These are phyloP conservation scores for Teleopsis dalmanni DNA, from an alignment of 1,140 invertebrate genomes.

Conservation along the genomic window DNA sequence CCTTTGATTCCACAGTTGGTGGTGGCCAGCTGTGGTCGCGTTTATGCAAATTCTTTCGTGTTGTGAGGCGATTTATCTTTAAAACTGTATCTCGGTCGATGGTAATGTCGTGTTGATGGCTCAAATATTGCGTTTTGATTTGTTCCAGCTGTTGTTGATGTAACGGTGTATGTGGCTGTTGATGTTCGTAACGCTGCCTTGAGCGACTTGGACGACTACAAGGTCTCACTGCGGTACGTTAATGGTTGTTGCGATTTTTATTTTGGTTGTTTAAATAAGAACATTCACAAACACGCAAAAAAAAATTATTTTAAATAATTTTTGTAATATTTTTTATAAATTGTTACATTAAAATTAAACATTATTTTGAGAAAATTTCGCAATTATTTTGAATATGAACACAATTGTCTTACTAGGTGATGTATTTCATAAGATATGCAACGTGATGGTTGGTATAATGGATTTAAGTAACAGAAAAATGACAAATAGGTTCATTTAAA, in stretches of 20 bases:
- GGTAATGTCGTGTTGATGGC: slow-evolving; percentile 33
- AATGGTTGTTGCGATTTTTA: neutral
- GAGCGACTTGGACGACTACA: slow-evolving; percentile 23
- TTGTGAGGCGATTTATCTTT: slow-evolving; percentile 37
- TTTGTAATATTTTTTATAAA: slow-evolving; percentile 5
- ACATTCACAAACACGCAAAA: slow-evolving; percentile 12
- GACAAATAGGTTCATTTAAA: no score
- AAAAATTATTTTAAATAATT: slow-evolving; percentile 7
- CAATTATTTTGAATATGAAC: no score
- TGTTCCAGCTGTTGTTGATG: slow-evolving; percentile 36
- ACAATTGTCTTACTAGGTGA: no score
- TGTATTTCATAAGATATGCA: no score
- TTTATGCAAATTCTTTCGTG: slow-evolving; percentile 27
- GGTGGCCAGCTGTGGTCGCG: slow-evolving; percentile 42
- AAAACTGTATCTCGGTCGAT: slow-evolving; percentile 39
- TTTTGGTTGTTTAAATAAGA: neutral
- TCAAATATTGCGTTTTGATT: slow-evolving; percentile 34
- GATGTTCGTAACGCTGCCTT: slow-evolving; percentile 21
- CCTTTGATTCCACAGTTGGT: neutral
- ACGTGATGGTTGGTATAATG: no score
- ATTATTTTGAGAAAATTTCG: neutral
- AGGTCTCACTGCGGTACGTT: neutral
- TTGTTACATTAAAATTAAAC: slow-evolving; percentile 3
- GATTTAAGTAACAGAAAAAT: no score
- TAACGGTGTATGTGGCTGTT: slow-evolving; percentile 16